phyloP scores from a whole-genome alignment of 2,888 invertebrate genomes.

The Trichopria drosophilae region DNA sequence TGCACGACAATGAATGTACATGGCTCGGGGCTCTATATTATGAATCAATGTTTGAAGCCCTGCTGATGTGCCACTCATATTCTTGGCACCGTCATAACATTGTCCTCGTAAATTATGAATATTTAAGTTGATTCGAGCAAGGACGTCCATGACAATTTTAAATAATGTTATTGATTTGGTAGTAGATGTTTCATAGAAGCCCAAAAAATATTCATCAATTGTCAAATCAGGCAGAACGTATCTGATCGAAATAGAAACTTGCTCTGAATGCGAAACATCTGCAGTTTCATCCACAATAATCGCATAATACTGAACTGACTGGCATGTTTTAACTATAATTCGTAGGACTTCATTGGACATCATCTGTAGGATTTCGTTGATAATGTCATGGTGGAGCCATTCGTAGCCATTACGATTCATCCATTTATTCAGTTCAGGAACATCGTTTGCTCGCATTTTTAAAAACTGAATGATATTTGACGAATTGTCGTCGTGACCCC shows the following conservation, averaged over 20 bases:
- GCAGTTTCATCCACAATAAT: slow-evolving; percentile 20
- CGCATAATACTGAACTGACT: slow-evolving; percentile 4
- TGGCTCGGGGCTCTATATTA: slow-evolving; percentile 16
- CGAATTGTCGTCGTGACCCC: slow-evolving; percentile 18
- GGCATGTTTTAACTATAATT: slow-evolving; percentile 8
- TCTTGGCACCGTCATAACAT: slow-evolving; percentile 32
- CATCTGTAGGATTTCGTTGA: too few relatives aligned
- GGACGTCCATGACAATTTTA: slow-evolving; percentile 10
- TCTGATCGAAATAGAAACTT: slow-evolving; percentile 18
- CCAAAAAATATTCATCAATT: slow-evolving; percentile 18
- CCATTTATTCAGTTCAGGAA: slow-evolving; percentile 8
- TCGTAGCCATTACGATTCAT: slow-evolving; percentile 3
- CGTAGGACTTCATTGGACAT: slow-evolving; percentile 5
- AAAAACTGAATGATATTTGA: slow-evolving; percentile 31
- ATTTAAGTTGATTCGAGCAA: slow-evolving; percentile 7
- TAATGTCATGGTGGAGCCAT: slow-evolving; percentile 12
- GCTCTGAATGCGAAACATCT: slow-evolving; percentile 13
- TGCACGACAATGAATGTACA: slow-evolving; percentile 15
- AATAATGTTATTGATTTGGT: slow-evolving; percentile 12
- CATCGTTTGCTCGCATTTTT: too few relatives aligned
- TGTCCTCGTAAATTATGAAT: slow-evolving; percentile 25
- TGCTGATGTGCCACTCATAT: slow-evolving; percentile 29
- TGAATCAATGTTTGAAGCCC: slow-evolving; percentile 24
- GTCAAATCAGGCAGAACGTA: slow-evolving; percentile 12
- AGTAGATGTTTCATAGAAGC: slow-evolving; percentile 13